A percentile compares a stretch with the other conserved stretches of the same genome.
Evolutionary conservation across 2,888 invertebrate genomes (phyloP).

Genomic region (Spilarctia lutea): DNA sequence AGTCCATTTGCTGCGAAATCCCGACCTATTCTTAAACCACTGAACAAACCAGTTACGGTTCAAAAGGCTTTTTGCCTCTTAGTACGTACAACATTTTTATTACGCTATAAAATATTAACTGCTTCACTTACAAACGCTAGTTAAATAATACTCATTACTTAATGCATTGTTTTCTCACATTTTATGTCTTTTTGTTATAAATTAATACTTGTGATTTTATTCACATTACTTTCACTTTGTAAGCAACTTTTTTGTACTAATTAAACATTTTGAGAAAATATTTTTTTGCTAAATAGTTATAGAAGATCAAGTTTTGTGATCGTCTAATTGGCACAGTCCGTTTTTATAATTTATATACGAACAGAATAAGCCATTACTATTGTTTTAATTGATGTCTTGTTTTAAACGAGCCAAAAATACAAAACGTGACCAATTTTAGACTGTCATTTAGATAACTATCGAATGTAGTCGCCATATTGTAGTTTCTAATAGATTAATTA

Average conservation of each 20-base stretch:
- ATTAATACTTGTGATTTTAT: neutral
- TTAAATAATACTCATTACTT: conserved; percentile 10
- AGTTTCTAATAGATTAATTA: conserved; percentile 29
- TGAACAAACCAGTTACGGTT: conserved; percentile 47
- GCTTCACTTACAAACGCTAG: conserved; percentile 7
- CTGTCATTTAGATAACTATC: conserved; percentile 50
- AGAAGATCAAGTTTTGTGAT: conserved; percentile 10
- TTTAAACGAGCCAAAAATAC: conserved; percentile 35
- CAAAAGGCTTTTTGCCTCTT: conserved; percentile 15
- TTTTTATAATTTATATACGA: conserved; percentile 27
- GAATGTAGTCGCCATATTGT: conserved; percentile 20
- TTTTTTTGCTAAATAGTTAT: neutral
- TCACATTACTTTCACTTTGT: neutral
- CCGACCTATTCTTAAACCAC: conserved; percentile 40
- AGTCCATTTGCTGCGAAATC: conserved; percentile 44
- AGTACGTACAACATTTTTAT: conserved; percentile 5
- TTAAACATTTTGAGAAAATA: neutral
- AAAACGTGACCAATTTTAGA: conserved; percentile 47
- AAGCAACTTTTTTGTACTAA: neutral
- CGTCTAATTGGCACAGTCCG: conserved; percentile 17
- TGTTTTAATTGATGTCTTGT: conserved; percentile 23
- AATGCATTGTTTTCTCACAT: conserved; percentile 3
- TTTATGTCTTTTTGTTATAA: conserved; percentile 1
- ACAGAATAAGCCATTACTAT: conserved; percentile 19
- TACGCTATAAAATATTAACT: conserved; percentile 8